Conservation (phyloP, 2,797 vertebrate species). For the Argentina silus region DNA sequence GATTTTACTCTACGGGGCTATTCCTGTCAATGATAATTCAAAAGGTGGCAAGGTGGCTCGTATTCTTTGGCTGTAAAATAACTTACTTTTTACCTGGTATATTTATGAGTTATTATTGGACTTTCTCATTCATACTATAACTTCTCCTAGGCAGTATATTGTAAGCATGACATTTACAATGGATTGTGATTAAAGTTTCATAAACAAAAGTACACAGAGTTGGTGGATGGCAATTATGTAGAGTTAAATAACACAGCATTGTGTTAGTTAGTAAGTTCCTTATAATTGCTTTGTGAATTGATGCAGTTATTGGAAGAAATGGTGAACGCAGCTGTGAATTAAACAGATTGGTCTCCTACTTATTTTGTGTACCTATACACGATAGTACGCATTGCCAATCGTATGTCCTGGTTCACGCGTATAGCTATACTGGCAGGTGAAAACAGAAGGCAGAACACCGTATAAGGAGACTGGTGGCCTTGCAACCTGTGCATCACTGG, state of each 20-base stretch:
- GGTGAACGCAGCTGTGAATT: not conserved
- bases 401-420: too few species aligned
- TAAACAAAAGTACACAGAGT: not conserved
- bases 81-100: not conserved
- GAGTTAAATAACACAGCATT: not conserved
- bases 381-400: too few species aligned
- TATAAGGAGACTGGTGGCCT: too few species aligned
- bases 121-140: not conserved
- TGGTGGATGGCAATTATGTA: not conserved
- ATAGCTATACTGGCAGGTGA: too few species aligned
- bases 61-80: not conserved
- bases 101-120: not conserved
- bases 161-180: not conserved
- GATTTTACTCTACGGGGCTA: not conserved
- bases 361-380: not conserved
- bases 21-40: not conserved
- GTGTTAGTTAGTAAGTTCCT: too few species aligned
- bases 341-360: conserved; percentile 6
- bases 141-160: not conserved
- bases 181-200: not conserved
- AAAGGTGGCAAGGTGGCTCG: not conserved
- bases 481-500: too few species aligned
- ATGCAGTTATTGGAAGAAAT: not conserved
- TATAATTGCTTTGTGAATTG: not conserved
- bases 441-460: too few species aligned